Evolutionary conservation across 2,113 vertebrate species (phyloP), one percentile per base, ranked within the genome.

Genomic region (Vidua chalybeata): DNA sequence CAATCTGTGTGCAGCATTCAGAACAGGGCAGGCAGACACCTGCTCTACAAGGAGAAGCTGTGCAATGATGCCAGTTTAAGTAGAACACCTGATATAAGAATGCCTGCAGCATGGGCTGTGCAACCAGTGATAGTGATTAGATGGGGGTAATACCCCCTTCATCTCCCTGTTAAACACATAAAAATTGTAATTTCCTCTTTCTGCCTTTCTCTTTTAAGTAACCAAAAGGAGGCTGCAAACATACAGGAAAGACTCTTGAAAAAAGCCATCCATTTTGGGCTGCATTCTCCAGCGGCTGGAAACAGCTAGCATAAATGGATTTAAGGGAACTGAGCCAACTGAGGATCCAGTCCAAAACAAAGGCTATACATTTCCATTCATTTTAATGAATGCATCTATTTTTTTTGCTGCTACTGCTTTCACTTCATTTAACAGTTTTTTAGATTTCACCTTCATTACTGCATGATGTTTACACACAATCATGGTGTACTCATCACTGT

Each of bases 311-410:
- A 64, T 23, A 85, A 93, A 78, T 52, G 31, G 52, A 59, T 71
- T 78, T 75, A 78, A 39, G 35, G 13, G 83, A 89, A 75, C 27
- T 23, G 31, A 88, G 79, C 67, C 85, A 94, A 27, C 17, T 30
- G 48, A 90, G 31, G 49, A 81, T 84, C 16, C 56, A 81, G 41
- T 87, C 86, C 73, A 84, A 96, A 94, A 58, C 49, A 85, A 89
- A 71, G 59, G 23, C 61, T 84, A 41, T 27, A 52, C 26, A 45
- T 78, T 78, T 87, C 61, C 8, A 15, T 82, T 91, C 13, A 66
- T 82, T 93, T 91, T 37, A 93, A 92, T 56, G 81, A 94, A 78
- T 35, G 22, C 45, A 82, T 43, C 21, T 92, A n/a, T 78, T 89
- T 64, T 79, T 58, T 64, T 87, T 91, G 67, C 26, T 84, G 58